Evolutionary conservation across 2,888 invertebrate species (phyloP), one percentile per base, ranked within the genome.

Genomic region (Cheilosia urbana): DNA sequence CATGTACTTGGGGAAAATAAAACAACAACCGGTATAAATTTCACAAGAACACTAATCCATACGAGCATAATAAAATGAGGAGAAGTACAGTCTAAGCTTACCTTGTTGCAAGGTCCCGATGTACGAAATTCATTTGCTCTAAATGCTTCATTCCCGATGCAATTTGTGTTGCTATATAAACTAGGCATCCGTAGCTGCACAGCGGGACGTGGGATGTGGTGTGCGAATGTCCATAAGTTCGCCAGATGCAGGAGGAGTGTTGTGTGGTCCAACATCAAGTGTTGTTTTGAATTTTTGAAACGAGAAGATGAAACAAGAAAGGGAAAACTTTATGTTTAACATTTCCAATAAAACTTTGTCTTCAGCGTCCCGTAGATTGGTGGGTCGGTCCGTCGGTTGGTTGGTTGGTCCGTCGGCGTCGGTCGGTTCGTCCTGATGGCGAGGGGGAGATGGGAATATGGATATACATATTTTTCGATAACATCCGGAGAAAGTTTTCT

Each of bases 61-160:
- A 17, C 24, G 55, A 55, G 42, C 37, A 57, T 55, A 55, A 51
- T 21, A 27, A 30, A 34, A 13, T 34, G 27, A 45, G 27, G 65
- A 34, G 30, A 80, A 57, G 72, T 15, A 42, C 11, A 1, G 37
- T 68, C 65, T 66, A 79, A 78, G 91, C 92, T 94, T 93, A 95
- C 95, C 96, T 95, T 89, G 97, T 95, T 88, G 97, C 97, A 89
- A 97, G 93, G 93, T 97, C 97, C 90, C 96, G 95, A 93, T 97
- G 97, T 88, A 97, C 95, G 92, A 96, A 96, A 92, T 96, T 95
- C 92, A 96, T 94, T 88, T 95, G 95, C 93, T 97, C 97, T 91
- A 97, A 94, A 93, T 97, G 96, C 92, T 97, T 96, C 96, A 97
- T 97, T 88, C 97, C 97, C 82, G 97, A 96, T 88, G 97, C 96